Conservation (phyloP, 2,888 invertebrate genomes). For the Cosmorhoe ocellata region DNA sequence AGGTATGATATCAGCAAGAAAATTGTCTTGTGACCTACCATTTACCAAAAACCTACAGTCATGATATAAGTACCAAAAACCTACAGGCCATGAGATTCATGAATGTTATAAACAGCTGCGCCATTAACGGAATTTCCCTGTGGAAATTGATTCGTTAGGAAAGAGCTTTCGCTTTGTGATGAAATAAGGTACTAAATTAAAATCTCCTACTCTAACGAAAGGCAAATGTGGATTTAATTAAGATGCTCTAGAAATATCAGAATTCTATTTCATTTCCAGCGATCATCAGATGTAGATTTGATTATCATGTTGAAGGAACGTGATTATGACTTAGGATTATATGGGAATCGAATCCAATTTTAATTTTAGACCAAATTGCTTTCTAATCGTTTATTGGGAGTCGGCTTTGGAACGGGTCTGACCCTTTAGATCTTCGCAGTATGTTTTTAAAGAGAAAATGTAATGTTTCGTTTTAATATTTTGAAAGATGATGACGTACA, state of each 20-base stretch:
- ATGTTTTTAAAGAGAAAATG: too few relatives aligned
- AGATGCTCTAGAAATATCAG: neutral
- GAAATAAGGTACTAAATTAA: neutral
- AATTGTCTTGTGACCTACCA: constrained; percentile 17
- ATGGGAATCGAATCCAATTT: constrained; percentile 43
- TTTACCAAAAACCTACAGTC: too few relatives aligned
- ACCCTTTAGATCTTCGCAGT: too few relatives aligned
- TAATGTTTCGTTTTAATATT: too few relatives aligned
- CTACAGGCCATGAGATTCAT: constrained; percentile 8
- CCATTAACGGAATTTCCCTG: constrained; percentile 16
- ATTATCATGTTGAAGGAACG: constrained; percentile 24
- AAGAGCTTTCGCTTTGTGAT: constrained; percentile 9
- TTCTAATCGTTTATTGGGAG: constrained; percentile 45
- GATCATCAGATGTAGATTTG: constrained; percentile 10
- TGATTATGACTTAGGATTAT: constrained; percentile 38
- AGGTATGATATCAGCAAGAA: constrained; percentile 62
- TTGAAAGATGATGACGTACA: too few relatives aligned
- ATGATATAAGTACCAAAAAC: too few relatives aligned
- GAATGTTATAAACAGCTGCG: constrained; percentile 15
- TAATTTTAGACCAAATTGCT: constrained; percentile 46
- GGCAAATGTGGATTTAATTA: neutral
- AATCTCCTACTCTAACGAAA: too few relatives aligned
- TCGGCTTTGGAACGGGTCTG: constrained; percentile 13
- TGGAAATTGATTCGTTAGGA: constrained; percentile 10
- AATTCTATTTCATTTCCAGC: neutral